Percentiles rank a stretch among this genome's conserved stretches.
Evolutionary conservation across 2,888 invertebrate species (phyloP).

Genomic region (Synanthedon myopaeformis): DNA sequence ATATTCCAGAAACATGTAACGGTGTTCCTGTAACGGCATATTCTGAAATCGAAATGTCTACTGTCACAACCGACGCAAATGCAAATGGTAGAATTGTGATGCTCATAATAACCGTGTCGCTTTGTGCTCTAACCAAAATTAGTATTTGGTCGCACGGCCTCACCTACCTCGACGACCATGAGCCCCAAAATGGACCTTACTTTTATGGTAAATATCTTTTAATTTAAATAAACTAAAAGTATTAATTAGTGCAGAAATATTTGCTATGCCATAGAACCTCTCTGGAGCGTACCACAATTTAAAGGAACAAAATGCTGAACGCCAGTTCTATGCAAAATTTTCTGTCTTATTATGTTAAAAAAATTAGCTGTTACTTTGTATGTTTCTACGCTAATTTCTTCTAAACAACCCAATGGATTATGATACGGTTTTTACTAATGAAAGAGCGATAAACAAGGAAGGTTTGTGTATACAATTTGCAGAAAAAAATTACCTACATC

Average conservation of each 20-base stretch:
- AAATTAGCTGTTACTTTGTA: too few relatives aligned
- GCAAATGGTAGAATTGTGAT: conserved; percentile 17
- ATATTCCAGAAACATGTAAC: conserved; percentile 34
- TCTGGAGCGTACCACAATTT: too few relatives aligned
- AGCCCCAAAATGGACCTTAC: conserved; percentile 48
- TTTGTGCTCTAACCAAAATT: conserved; percentile 38
- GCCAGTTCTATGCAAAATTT: too few relatives aligned
- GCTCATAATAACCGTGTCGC: conserved; percentile 30
- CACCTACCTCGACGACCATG: conserved; percentile 50
- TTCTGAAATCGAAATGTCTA: not conserved
- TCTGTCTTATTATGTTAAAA: too few relatives aligned
- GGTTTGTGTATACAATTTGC: too few relatives aligned
- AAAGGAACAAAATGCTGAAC: too few relatives aligned
- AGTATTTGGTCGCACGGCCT: conserved; percentile 54
- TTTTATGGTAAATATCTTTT: conserved; percentile 36
- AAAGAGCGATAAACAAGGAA: too few relatives aligned
- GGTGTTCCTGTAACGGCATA: conserved; percentile 15
- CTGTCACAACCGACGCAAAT: conserved; percentile 4
- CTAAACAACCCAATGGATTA: too few relatives aligned
- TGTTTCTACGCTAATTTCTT: too few relatives aligned
- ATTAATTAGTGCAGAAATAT: not conserved
- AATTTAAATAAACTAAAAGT: not conserved
- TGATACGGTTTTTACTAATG: too few relatives aligned
- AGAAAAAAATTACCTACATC: too few relatives aligned
- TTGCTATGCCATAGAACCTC: not conserved